Evolutionary conservation across 2,888 invertebrate genomes (phyloP), one percentile per base, ranked within the genome.

Genomic region (Eurois occulta): DNA sequence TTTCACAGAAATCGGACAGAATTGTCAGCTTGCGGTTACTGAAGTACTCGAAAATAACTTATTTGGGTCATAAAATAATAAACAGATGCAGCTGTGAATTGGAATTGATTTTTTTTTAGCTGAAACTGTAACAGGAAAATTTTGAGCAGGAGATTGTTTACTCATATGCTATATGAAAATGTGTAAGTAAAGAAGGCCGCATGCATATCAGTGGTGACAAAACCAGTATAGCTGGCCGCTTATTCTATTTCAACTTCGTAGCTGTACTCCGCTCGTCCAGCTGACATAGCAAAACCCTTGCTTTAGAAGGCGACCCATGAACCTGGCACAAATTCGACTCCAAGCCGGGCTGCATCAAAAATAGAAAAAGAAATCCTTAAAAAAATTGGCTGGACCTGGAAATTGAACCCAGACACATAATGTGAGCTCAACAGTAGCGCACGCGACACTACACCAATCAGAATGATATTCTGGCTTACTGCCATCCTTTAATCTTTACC

Each of bases 11-110:
- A 52, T 24, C 48, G 7, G 48, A 48, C 32, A 7, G 46, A 24
- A 32, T 38, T 46, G 69, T 72, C 35, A 48, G n/a, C 11, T 81
- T 88, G 86, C 64, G 86, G 86, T 86, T 72, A 65, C n/a, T 21
- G 1, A 32, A 58, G n/a, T 48, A 77, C 28, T n/a, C 21, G 32
- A 78, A 69, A 78, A 74, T 68, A 76, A 60, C 60, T 65, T 73
- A 86, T 86, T 84, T 69, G 55, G 83, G 77, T 85, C 83, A 85
- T 28, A 24, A 41, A 41, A 10, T 10, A 8, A 41, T 41, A 41
- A 41, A 41, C 46, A 55, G 52, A 38, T 60, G 71, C 5, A 60
- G 28, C 21, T 64, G 1, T 32, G 75, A 74, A 13, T 24, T 74
- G 58, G 13, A 21, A 65, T 55, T 68, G 32, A 55, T 43, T 75